Evolutionary conservation across 2,113 vertebrate genomes (phyloP).

Genomic region (Rutilus rutilus): DNA sequence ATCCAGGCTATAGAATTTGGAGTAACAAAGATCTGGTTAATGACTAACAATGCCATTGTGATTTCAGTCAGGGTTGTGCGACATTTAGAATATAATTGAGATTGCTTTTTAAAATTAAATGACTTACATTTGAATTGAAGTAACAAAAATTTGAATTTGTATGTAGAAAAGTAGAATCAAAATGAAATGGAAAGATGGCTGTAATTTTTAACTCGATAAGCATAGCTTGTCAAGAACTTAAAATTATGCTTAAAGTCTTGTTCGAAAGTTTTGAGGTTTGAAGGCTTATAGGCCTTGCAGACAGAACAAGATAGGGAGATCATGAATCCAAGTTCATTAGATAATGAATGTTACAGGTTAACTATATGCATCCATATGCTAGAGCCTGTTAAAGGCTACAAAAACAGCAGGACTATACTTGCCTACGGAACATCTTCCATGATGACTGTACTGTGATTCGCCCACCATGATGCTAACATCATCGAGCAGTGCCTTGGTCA

Average conservation of each 20-base stretch:
- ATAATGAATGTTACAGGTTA: background rate
- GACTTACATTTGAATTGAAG: background rate
- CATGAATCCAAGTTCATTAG: no score
- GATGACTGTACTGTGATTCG: conserved; percentile 71
- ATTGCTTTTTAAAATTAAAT: background rate
- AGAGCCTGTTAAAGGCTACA: background rate
- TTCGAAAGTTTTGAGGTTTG: background rate
- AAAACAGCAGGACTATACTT: conserved; percentile 62
- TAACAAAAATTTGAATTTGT: background rate
- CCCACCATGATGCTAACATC: conserved; percentile 82
- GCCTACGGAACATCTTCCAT: conserved; percentile 83
- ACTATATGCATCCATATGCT: background rate
- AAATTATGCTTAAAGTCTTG: background rate
- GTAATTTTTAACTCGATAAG: background rate
- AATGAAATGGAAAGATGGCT: background rate
- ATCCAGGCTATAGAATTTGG: conserved; percentile 58
- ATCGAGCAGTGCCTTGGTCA: conserved; percentile 82
- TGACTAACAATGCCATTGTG: conserved; percentile 62
- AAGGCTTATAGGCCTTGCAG: background rate
- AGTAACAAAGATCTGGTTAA: conserved; percentile 65
- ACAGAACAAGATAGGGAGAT: background rate
- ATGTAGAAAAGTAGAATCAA: background rate
- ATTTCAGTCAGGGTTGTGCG: conserved; percentile 58
- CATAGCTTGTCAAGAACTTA: background rate
- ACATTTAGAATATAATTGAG: background rate